Percentiles rank a stretch among this genome's conserved stretches.
phyloP scores from a whole-genome alignment of 2,113 vertebrate genomes.

The Tyto alba region DNA sequence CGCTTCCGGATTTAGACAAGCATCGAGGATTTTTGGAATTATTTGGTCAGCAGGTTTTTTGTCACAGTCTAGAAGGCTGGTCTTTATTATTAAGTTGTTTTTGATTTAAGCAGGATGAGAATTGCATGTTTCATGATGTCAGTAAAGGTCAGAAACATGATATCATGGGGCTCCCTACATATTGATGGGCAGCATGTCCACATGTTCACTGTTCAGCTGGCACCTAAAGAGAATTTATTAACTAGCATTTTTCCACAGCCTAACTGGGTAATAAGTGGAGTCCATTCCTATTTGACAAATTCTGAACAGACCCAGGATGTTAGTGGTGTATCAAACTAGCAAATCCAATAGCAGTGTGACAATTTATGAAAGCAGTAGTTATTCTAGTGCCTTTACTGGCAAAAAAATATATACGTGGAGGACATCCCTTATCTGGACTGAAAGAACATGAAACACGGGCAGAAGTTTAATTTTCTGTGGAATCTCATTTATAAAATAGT shows the following conservation, averaged over 20 bases:
- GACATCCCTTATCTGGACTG: background rate
- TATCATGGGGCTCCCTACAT: rapidly evolving
- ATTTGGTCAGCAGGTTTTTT: background rate
- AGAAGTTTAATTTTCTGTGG: background rate
- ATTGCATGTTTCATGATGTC: rapidly evolving
- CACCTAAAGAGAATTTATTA: background rate
- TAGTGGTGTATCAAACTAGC: too few species aligned
- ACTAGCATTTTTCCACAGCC: background rate
- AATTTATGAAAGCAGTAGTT: background rate
- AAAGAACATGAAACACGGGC: background rate
- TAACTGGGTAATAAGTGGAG: background rate
- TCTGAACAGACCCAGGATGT: background rate
- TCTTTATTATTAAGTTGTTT: background rate
- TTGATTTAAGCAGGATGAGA: background rate
- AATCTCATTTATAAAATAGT: background rate
- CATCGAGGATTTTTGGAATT: background rate
- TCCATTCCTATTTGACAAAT: background rate
- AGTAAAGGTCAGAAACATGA: background rate
- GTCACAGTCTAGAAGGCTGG: background rate
- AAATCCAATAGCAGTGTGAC: background rate
- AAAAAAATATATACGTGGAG: background rate
- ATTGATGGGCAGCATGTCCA: background rate
- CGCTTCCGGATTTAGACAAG: background rate
- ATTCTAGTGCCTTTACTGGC: background rate
- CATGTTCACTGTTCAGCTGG: background rate